Conservation (phyloP, 1,140 invertebrate genomes). For the Tribolium castaneum region DNA sequence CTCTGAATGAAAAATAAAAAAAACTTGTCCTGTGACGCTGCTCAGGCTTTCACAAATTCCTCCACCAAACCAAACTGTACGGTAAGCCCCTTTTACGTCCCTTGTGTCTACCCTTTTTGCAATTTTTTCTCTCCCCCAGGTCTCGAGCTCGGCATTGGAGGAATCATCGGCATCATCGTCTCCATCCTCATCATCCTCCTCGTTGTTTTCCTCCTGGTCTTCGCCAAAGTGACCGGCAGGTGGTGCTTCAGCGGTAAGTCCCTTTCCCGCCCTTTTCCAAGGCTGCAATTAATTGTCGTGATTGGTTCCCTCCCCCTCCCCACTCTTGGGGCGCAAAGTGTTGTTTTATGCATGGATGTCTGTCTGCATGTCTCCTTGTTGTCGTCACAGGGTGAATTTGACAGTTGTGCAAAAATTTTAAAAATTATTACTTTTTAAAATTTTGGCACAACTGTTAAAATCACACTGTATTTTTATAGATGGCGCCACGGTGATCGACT, state of each 20-base stretch:
- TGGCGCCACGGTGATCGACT: constrained; percentile 69
- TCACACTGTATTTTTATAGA: constrained; percentile 66
- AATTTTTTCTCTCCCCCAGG: constrained; percentile 61
- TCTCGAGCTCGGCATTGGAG: constrained; percentile 76
- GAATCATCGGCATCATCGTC: constrained; percentile 81
- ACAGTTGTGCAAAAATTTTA: no score
- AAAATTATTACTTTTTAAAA: no score
- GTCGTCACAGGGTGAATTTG: background rate
- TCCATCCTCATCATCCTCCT: constrained; percentile 75
- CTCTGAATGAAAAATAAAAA: no score
- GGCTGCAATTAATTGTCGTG: constrained; percentile 32
- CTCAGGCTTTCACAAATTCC: constrained; percentile 54
- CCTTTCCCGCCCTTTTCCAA: constrained; percentile 41
- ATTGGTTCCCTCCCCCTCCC: background rate
- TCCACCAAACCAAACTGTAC: constrained; percentile 48
- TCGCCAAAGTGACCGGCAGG: constrained; percentile 80
- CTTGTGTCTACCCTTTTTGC: background rate
- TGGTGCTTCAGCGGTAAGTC: constrained; percentile 88
- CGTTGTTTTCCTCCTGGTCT: constrained; percentile 74
- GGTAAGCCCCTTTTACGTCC: constrained; percentile 37
- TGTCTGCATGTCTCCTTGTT: background rate
- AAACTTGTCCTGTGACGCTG: background rate
- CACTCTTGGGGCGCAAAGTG: no score
- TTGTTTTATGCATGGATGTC: background rate
- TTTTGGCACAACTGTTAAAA: no score